Percentiles rank a stretch among this genome's conserved stretches.
phyloP scores from a whole-genome alignment of 2,113 vertebrate genomes.

The Oryzias celebensis region DNA sequence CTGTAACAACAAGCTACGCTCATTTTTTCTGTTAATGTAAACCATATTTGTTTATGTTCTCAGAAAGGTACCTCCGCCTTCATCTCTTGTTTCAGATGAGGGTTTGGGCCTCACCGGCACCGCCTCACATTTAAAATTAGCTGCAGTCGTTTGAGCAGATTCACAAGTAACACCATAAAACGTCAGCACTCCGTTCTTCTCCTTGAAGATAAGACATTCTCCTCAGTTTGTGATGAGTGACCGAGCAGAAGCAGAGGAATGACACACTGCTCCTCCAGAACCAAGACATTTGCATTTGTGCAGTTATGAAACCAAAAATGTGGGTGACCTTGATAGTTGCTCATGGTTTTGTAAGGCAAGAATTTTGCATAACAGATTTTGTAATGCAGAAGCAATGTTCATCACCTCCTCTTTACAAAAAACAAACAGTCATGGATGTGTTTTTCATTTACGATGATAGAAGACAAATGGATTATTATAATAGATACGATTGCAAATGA shows the following conservation, averaged over 20 bases:
- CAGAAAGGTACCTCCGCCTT: background rate
- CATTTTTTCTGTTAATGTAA: too few species aligned
- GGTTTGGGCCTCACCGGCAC: slow-evolving; percentile 7
- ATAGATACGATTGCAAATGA: too few species aligned
- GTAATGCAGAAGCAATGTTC: slow-evolving; percentile 14
- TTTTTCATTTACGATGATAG: background rate
- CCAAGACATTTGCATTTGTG: slow-evolving; percentile 48
- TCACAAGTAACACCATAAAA: background rate
- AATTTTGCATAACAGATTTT: slow-evolving; percentile 33
- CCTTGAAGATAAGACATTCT: too few species aligned
- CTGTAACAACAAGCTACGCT: too few species aligned
- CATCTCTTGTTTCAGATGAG: background rate
- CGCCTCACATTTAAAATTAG: slow-evolving; percentile 24
- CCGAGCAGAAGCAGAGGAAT: background rate
- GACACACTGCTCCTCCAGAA: background rate
- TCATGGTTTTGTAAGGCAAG: slow-evolving; percentile 54
- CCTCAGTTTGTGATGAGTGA: background rate
- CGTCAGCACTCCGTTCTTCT: too few species aligned
- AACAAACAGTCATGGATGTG: background rate
- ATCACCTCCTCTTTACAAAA: background rate
- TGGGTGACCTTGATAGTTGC: slow-evolving; percentile 64
- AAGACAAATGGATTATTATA: too few species aligned
- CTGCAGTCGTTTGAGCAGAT: background rate
- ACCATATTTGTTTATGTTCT: background rate
- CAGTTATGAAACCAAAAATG: slow-evolving; percentile 64